Base-by-base conservation (phyloP, 2,113 vertebrate species). In the Tupaia tana region DNA sequence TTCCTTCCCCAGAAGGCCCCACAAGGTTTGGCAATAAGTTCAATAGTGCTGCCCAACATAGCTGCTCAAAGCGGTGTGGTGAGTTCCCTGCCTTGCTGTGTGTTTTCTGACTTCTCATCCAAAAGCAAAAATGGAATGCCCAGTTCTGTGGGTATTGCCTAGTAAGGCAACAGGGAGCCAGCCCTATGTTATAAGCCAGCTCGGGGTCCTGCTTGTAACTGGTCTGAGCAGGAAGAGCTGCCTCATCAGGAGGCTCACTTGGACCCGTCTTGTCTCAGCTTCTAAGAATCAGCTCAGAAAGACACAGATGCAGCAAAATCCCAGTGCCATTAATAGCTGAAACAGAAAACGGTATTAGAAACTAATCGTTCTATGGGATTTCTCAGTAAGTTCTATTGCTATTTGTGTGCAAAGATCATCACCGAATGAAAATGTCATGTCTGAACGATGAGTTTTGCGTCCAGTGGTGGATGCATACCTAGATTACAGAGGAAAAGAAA, bases 21-120 rank as follows among this genome's bases (percentile, higher is more conserved):
- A 6, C 0, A 0, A 8, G 5, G 7, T 69, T 69, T 54, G 16
- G 8, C 34, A 29, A 27, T 9, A 5, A 9, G 15, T 27, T 34
- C 9, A n/a, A 6, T 1, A 13, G 56, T 79, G 6, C 66, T 9
- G 10, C 27, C 16, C 77, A 58, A 64, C 64, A 78, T 27, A 1
- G 2, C 25, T 59, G 20, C 34, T 56, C 70, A 25, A 7, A 25
- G 29, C 29, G 22, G 7, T 2, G 9, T 18, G 61, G 56, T 9
- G 7, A 18, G 20, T 29, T 52, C 43, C 9, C 25, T 9, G 56
- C 43, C 58, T 67, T 6, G 0, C 27, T 29, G 43, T 15, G 5
- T 10, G 19, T n/a, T 19, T 61, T 63, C n/a, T 52, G 11, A 19
- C 43, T 25, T 83, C 20, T 54, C 11, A 67, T 19, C 13, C 9